A percentile compares a stretch with the other conserved stretches of the same genome.
Conservation (phyloP, 2,888 invertebrate genomes). For the Pomacea canaliculata region DNA sequence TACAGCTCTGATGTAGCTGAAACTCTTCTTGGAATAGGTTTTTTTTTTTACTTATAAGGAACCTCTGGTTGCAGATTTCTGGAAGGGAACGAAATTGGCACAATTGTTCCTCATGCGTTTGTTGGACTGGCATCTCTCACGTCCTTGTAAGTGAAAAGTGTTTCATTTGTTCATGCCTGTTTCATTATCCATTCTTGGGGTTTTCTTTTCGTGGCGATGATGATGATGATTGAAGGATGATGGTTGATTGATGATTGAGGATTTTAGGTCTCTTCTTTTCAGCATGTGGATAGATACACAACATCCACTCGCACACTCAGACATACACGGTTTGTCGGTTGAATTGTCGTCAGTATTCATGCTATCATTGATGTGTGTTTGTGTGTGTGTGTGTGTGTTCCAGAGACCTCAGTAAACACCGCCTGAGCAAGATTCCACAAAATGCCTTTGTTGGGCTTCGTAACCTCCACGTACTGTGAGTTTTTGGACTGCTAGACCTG, state of each 20-base stretch:
- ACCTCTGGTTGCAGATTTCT: slow-evolving; percentile 1
- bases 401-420: slow-evolving; percentile 67
- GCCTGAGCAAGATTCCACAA: slow-evolving; percentile 51
- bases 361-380: not conserved
- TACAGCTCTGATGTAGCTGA: not conserved
- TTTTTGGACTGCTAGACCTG: not conserved
- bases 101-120: not conserved
- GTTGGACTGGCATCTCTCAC: slow-evolving; percentile 12
- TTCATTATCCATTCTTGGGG: too few relatives aligned
- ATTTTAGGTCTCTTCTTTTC: too few relatives aligned
- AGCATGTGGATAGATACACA: too few relatives aligned
- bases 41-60: too few relatives aligned
- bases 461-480: slow-evolving; percentile 25
- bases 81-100: slow-evolving; percentile 3
- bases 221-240: too few relatives aligned
- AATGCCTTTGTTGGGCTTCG: slow-evolving; percentile 63
- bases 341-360: too few relatives aligned
- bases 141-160: slow-evolving; percentile 8
- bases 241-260: too few relatives aligned
- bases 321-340: too few relatives aligned
- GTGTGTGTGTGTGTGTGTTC: slow-evolving; percentile 15
- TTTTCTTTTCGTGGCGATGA: too few relatives aligned
- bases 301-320: too few relatives aligned
- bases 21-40: too few relatives aligned
- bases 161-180: not conserved